Evolutionary conservation across 1,140 invertebrate species (phyloP).

Genomic region (Bombus fervidus): DNA sequence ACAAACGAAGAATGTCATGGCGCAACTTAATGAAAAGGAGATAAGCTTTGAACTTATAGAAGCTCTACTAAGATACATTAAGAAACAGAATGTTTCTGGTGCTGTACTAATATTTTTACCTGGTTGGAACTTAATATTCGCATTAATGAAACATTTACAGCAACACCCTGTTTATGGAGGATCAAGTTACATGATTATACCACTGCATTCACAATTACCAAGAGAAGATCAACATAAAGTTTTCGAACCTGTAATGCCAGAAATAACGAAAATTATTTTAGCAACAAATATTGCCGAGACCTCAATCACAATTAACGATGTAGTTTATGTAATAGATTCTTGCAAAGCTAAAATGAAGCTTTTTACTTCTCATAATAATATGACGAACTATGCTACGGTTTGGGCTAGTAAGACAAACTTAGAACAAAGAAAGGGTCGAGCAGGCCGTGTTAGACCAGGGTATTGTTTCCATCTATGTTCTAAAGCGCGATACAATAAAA

Average conservation of each 20-base stretch:
- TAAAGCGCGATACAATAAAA: conserved; percentile 86
- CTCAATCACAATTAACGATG: conserved; percentile 98
- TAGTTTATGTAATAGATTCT: conserved; percentile 97
- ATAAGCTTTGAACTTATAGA: conserved; percentile 96
- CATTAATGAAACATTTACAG: conserved; percentile 92
- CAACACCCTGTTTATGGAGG: conserved; percentile 90
- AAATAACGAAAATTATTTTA: conserved; percentile 92
- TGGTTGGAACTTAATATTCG: conserved; percentile 97
- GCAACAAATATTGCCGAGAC: conserved; percentile 97
- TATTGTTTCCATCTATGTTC: conserved; percentile 96
- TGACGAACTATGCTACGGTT: conserved; percentile 96
- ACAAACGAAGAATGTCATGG: conserved; percentile 88
- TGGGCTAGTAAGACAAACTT: conserved; percentile 96
- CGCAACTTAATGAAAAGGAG: conserved; percentile 92
- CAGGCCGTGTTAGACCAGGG: conserved; percentile 93
- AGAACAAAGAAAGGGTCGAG: conserved; percentile 94
- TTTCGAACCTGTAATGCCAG: conserved; percentile 89
- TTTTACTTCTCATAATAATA: conserved; percentile 97
- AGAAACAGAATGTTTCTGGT: conserved; percentile 87
- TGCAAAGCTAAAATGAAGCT: conserved; percentile 98
- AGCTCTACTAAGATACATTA: conserved; percentile 90
- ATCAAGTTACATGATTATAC: conserved; percentile 87
- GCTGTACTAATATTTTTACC: conserved; percentile 96
- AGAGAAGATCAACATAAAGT: conserved; percentile 95
- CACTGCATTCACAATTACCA: conserved; percentile 95